These are phyloP conservation scores for Nomada lathburiana DNA, from an alignment of 2,888 invertebrate genomes.

Conservation along the genomic window DNA sequence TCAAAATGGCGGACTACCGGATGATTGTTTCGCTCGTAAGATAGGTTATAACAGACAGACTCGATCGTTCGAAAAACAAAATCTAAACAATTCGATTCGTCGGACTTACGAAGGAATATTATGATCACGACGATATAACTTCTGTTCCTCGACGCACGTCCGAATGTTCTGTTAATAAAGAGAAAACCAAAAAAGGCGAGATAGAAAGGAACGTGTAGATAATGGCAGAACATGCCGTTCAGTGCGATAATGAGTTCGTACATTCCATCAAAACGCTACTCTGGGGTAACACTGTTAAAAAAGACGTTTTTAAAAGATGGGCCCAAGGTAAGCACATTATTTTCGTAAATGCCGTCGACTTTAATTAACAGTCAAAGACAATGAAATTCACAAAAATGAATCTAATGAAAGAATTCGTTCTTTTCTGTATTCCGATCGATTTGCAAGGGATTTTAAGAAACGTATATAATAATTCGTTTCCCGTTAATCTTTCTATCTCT, in stretches of 20 bases:
- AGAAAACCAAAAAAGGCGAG: not conserved
- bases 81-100: constrained; percentile 27
- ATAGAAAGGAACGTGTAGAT: constrained; percentile 53
- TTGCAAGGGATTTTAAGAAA: too few relatives aligned
- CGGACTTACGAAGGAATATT: constrained; percentile 32
- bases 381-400: not conserved
- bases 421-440: too few relatives aligned
- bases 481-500: too few relatives aligned
- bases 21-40: constrained; percentile 68
- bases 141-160: constrained; percentile 58
- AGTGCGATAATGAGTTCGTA: constrained; percentile 87
- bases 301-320: constrained; percentile 96
- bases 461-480: too few relatives aligned
- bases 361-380: not conserved
- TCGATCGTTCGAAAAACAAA: constrained; percentile 18
- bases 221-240: constrained; percentile 85
- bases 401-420: too few relatives aligned
- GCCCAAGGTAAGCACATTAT: constrained; percentile 89
- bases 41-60: constrained; percentile 75
- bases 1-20: constrained; percentile 77
- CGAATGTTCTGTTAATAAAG: constrained; percentile 44
- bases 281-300: constrained; percentile 94
- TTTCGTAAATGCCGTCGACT: not conserved
- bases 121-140: constrained; percentile 60
- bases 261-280: constrained; percentile 91